These are phyloP conservation scores for Capreolus pygargus DNA, from an alignment of 2,113 vertebrate genomes.

Conservation along the genomic window DNA sequence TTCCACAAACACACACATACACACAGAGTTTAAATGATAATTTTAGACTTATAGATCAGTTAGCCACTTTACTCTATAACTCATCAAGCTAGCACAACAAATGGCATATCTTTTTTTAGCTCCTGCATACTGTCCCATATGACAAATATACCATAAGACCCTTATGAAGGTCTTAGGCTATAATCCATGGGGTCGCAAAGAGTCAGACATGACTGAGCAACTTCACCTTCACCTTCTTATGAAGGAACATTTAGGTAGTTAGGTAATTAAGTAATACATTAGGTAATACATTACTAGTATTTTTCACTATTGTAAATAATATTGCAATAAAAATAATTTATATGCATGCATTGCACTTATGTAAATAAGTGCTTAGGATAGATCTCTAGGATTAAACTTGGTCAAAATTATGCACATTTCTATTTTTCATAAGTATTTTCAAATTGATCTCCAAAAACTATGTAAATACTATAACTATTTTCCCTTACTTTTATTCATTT, in stretches of 20 bases:
- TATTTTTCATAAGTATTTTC: not conserved
- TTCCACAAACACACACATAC: not conserved
- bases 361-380: not conserved
- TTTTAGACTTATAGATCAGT: not conserved
- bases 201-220: not conserved
- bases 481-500: not conserved
- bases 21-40: not conserved
- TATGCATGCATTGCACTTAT: not conserved
- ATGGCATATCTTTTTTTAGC: not conserved
- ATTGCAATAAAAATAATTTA: not conserved
- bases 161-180: not conserved
- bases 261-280: not conserved
- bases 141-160: not conserved
- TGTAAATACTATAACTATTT: not conserved
- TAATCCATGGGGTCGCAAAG: not conserved
- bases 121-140: not conserved
- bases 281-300: not conserved
- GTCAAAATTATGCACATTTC: not conserved
- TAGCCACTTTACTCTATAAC: not conserved
- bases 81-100: not conserved
- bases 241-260: not conserved
- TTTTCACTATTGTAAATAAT: not conserved
- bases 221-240: not conserved
- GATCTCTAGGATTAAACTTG: not conserved
- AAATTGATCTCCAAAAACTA: not conserved